A percentile compares a stretch with the other conserved stretches of the same genome.
Conservation (phyloP, 2,888 invertebrate species). For the Heteromurus nitidus region DNA sequence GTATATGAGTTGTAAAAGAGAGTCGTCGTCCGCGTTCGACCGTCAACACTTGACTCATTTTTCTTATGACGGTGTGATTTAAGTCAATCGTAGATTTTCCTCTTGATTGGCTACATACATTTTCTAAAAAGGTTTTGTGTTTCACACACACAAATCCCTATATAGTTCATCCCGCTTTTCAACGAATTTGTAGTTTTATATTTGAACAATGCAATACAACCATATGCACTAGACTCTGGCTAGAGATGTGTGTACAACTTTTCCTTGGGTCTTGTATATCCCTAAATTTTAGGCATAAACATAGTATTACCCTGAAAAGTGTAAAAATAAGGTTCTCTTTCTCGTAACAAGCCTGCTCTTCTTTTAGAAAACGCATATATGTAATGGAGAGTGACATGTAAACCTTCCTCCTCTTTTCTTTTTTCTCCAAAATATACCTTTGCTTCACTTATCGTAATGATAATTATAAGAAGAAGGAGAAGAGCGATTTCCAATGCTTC, state of each 20-base stretch:
- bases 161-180: conserved; percentile 14
- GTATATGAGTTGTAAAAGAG: neutral
- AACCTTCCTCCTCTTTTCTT: conserved; percentile 44
- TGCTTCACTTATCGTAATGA: conserved; percentile 55
- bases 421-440: conserved; percentile 48
- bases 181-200: conserved; percentile 45
- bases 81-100: conserved; percentile 53
- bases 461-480: conserved; percentile 44
- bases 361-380: conserved; percentile 6
- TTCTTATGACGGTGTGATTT: conserved; percentile 47
- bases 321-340: no score
- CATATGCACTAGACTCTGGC: no score
- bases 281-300: no score
- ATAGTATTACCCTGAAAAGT: no score
- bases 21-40: conserved; percentile 6
- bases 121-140: neutral
- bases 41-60: conserved; percentile 51
- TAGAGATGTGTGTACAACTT: no score
- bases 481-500: conserved; percentile 45
- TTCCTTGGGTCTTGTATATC: no score
- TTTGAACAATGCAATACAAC: conserved; percentile 40
- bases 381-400: conserved; percentile 59
- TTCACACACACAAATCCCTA: neutral
- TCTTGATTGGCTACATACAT: conserved; percentile 51
- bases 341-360: no score